Evolutionary conservation across 37 sponge, comb jelly and placozoan genomes (phyloP), one percentile per base, ranked within the genome.

Genomic region (Halichondria panicea): DNA sequence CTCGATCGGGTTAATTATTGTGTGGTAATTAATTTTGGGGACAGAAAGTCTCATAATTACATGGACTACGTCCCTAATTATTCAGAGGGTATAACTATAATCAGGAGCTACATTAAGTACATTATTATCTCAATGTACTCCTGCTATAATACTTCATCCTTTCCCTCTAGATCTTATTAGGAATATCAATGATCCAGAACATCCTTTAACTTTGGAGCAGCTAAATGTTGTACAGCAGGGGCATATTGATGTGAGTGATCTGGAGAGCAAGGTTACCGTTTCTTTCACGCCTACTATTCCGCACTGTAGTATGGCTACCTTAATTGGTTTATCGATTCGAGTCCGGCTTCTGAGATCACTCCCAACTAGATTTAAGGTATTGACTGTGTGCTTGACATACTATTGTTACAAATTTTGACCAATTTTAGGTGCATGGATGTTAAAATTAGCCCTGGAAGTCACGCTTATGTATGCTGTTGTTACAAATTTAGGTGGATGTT

Each of bases 231-330:
- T 99, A 18, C 92, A 89, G 70, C 80, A 91, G 62, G 84, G 76
- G 4, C 92, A 93, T 39, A 91, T 99, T 28, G 76, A 81, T 22
- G 88, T 93, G 30, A 68, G 74, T 43, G 90, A 99, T 72, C 43
- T 57, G 7, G 71, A 81, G 27, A 86, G 75, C 67, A 43, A 28
- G 25, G 79, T 91, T n/a, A 63, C 58, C 28, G 92, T 99, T 2
- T 55, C 63, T 55, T 99, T 96, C 86, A 99, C 99, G 4, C 99
- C 99, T 0, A 99, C 99, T 34, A 99, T 99, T 21, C 99, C 99
- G 1, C 97, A 96, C 75, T 99, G 99, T 74, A 99, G 99, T 72
- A 99, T 99, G 99, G 99, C 99, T 22, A 99, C 99, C 12, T 83
- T 99, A 24, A 99, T 99, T 42, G 99, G 99, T 30, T 81, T 99